Evolutionary conservation across 2,113 vertebrate species (phyloP).

Genomic region (Aspidoscelis tigris): DNA sequence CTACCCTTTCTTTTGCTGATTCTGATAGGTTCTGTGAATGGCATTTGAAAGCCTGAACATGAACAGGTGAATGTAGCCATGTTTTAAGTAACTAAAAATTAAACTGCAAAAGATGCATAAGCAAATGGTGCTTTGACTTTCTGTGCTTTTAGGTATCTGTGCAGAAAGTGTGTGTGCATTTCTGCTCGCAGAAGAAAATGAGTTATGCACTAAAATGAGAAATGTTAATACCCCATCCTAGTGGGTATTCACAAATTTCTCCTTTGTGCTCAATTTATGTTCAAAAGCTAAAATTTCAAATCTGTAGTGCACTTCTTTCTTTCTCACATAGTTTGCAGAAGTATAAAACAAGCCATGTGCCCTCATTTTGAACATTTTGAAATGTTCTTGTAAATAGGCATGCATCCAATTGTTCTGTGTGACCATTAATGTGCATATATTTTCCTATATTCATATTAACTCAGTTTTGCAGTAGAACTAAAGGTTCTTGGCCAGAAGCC

Average conservation of each 20-base stretch:
- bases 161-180: not conserved
- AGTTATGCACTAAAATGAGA: not conserved
- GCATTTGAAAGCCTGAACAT: slow-evolving; percentile 3
- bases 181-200: not conserved
- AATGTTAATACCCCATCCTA: not conserved
- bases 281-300: not conserved
- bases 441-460: not conserved
- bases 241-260: not conserved
- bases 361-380: not conserved
- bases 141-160: not conserved
- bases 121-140: not conserved
- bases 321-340: not conserved
- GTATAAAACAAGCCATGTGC: too few species aligned
- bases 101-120: not conserved
- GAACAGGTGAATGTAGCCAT: not conserved
- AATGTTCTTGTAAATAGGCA: not conserved
- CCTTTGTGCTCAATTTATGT: not conserved
- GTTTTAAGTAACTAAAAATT: not conserved
- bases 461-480: not conserved
- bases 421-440: not conserved
- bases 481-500: not conserved
- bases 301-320: not conserved
- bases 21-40: not conserved
- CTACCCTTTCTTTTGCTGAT: not conserved
- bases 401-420: not conserved